These are phyloP conservation scores for Brachypodius melanocephalos DNA, from an alignment of 2,113 vertebrate genomes.

Conservation along the genomic window DNA sequence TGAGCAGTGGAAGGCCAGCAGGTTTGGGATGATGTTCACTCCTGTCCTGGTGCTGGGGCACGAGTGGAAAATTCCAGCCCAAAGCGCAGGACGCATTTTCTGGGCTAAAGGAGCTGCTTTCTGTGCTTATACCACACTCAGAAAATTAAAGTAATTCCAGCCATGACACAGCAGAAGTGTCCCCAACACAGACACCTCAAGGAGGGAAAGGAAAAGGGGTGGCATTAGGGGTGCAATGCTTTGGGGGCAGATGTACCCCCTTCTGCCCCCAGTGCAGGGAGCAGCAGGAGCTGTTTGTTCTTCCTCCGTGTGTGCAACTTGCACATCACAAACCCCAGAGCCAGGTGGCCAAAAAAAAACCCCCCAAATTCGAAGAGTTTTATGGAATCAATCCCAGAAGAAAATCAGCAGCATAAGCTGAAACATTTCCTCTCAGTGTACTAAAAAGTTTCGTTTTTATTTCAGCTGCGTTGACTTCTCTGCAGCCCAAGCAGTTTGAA, in stretches of 20 bases:
- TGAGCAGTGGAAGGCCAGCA: background rate
- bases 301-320: background rate
- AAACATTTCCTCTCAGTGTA: background rate
- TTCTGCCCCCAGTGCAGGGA: background rate
- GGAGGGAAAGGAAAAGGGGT: background rate
- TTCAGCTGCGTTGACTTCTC: background rate
- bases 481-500: background rate
- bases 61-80: background rate
- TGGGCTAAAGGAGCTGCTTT: background rate
- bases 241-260: background rate
- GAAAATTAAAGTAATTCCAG: background rate
- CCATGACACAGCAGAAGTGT: background rate
- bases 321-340: background rate
- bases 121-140: background rate
- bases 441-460: background rate
- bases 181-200: background rate
- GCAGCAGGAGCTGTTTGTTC: accelerated
- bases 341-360: background rate
- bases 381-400: background rate
- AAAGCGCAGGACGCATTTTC: background rate
- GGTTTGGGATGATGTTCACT: background rate
- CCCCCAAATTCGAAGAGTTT: background rate
- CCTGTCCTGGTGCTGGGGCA: background rate
- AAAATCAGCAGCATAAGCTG: background rate
- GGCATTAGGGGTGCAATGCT: background rate